Evolutionary conservation across 1,140 invertebrate species (phyloP).

Genomic region (Diorhabda sublineata): DNA sequence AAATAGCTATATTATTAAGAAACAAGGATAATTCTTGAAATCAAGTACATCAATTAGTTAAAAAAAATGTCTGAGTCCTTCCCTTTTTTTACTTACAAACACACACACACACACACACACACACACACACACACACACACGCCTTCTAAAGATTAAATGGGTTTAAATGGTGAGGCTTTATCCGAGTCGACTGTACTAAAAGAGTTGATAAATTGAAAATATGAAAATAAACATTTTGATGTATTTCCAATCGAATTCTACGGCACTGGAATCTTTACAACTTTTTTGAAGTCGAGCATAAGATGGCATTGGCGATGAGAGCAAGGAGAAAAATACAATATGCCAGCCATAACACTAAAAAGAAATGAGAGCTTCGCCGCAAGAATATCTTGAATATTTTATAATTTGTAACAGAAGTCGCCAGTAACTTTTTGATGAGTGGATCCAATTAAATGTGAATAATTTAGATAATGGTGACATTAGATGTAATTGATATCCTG

Average conservation of each 20-base stretch:
- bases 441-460: slow-evolving; percentile 46
- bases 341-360: slow-evolving; percentile 45
- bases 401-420: slow-evolving; percentile 45
- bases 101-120: no score
- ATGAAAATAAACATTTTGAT: background rate
- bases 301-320: background rate
- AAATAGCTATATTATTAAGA: no score
- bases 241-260: background rate
- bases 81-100: no score
- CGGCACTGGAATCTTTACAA: background rate
- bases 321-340: slow-evolving; percentile 34
- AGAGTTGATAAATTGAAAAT: no score
- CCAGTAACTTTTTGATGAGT: slow-evolving; percentile 45
- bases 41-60: no score
- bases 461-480: slow-evolving; percentile 46
- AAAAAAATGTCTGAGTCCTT: no score
- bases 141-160: no score
- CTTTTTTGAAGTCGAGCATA: background rate
- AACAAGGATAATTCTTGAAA: no score
- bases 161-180: no score
- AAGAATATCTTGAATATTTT: slow-evolving; percentile 45
- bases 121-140: no score
- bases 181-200: no score
- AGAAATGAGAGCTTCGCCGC: slow-evolving; percentile 41
- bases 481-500: slow-evolving; percentile 45